Evolutionary conservation across 2,888 invertebrate genomes (phyloP), one percentile per base, ranked within the genome.

Genomic region (Drosophila emarginata): DNA sequence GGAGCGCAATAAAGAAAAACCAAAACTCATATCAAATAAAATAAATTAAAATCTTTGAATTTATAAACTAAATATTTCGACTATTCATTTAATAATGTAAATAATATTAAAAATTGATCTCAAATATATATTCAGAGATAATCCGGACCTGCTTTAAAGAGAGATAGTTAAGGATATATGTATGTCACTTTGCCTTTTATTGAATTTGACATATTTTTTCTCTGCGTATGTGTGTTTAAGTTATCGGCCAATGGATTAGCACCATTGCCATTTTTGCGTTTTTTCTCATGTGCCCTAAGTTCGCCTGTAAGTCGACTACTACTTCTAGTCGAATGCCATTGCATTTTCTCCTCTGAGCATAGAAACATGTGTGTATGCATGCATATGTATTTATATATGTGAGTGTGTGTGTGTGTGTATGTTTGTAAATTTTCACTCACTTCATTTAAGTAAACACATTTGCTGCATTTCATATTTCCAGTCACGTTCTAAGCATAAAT

Each of bases 401-500:
- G 18, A 4, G 18, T 15, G 9, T 45, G 1, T 5, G 54, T 18
- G 5, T 57, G 32, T 61, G 57, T 70, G 61, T 77, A 73, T 80
- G 80, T 83, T 82, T 83, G 83, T 82, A 84, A 86, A 86, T 80
- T 83, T 75, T 70, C 74, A 83, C 84, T 86, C 83, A 77, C 77
- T 86, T 86, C 83, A 80, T 87, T 87, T 88, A 73, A 77, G 80
- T 78, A 81, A 86, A 79, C 81, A 79, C 75, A 83, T 86, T 88
- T 83, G 67, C 79, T 83, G 81, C 81, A 81, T 85, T 88, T 88
- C 83, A 85, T 87, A 89, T 89, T 89, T 89, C 88, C 61, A 87
- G 89, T 89, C 89, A 89, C 89, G 89, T 89, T 83, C 79, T 59
- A 36, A 78, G 76, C 89, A 90, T 89, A 89, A 88, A 89, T 88